Evolutionary conservation across 2,888 invertebrate species (phyloP).

Genomic region (Copidosoma aretas): DNA sequence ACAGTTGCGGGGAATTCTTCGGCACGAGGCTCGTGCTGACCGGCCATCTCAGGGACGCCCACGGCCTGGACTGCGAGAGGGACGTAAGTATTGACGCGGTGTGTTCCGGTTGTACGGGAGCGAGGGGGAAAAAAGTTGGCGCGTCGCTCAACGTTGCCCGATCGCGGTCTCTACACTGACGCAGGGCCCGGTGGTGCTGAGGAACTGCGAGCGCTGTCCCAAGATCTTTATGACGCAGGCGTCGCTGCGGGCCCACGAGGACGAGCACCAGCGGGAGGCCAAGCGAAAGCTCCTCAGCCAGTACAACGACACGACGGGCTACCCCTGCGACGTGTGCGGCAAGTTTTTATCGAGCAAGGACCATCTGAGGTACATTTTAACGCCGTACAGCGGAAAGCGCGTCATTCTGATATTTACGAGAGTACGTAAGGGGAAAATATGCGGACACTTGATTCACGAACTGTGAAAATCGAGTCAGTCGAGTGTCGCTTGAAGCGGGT

Average conservation of each 20-base stretch:
- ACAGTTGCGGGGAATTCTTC: slow-evolving; percentile 64
- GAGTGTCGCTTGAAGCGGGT: no score
- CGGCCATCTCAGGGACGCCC: slow-evolving; percentile 23
- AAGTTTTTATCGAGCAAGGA: slow-evolving; percentile 57
- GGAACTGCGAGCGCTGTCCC: slow-evolving; percentile 15
- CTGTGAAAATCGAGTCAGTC: no score
- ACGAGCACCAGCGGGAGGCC: slow-evolving; percentile 52
- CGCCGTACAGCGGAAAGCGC: no score
- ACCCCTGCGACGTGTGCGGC: slow-evolving; percentile 58
- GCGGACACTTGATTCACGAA: no score
- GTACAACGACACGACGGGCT: slow-evolving; percentile 45
- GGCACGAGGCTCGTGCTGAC: slow-evolving; percentile 56
- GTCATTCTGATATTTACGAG: no score
- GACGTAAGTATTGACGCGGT: slow-evolving; percentile 1
- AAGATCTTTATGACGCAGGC: slow-evolving; percentile 12
- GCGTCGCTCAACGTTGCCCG: no score
- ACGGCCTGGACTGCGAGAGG: slow-evolving; percentile 4
- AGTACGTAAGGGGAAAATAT: no score
- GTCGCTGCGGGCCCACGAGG: slow-evolving; percentile 6
- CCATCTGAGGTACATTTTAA: slow-evolving; percentile 39
- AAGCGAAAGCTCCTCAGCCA: slow-evolving; percentile 43
- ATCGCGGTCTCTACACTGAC: no score
- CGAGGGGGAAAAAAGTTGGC: no score
- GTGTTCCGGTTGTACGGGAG: no score
- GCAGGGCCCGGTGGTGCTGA: not conserved